Percentiles rank a stretch among this genome's conserved stretches.
Conservation (phyloP, 2,888 invertebrate genomes). For the Ochropacha duplaris region DNA sequence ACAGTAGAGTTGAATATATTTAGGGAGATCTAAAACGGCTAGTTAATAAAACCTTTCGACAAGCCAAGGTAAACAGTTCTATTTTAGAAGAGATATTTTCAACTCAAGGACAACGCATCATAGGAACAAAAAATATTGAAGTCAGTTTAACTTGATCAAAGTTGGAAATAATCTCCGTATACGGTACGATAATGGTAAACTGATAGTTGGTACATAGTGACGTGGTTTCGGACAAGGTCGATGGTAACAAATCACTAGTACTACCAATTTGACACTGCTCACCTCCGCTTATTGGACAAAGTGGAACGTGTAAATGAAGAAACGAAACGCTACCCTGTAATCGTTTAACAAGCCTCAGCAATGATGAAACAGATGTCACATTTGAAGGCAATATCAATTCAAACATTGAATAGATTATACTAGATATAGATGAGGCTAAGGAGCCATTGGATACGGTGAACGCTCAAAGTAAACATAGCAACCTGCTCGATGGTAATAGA, state of each 20-base stretch:
- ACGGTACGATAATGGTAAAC: constrained; percentile 22
- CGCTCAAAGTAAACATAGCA: not conserved
- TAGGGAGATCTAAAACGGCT: constrained; percentile 9
- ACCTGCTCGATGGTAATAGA: not conserved
- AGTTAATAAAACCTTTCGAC: not conserved
- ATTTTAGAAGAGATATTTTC: not conserved
- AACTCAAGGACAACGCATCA: not conserved
- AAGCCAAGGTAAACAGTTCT: not conserved
- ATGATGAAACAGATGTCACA: constrained; percentile 64
- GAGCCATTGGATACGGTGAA: constrained; percentile 16
- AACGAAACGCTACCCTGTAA: constrained; percentile 67
- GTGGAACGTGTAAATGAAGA: constrained; percentile 79
- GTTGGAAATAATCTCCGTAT: constrained; percentile 19
- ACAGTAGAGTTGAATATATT: constrained; percentile 20
- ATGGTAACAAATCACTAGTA: constrained; percentile 54
- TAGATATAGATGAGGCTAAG: constrained; percentile 27
- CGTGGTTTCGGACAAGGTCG: constrained; percentile 56
- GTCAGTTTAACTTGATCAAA: constrained; percentile 3
- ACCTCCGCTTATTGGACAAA: constrained; percentile 75
- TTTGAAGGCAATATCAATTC: constrained; percentile 71
- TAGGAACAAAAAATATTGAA: constrained; percentile 1
- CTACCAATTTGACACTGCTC: constrained; percentile 72
- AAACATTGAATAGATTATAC: constrained; percentile 44
- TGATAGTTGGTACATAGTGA: constrained; percentile 7
- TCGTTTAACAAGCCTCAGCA: constrained; percentile 62